These are phyloP conservation scores for Tychaedon coryphoeus DNA, from an alignment of 2,113 vertebrate genomes.

Conservation along the genomic window DNA sequence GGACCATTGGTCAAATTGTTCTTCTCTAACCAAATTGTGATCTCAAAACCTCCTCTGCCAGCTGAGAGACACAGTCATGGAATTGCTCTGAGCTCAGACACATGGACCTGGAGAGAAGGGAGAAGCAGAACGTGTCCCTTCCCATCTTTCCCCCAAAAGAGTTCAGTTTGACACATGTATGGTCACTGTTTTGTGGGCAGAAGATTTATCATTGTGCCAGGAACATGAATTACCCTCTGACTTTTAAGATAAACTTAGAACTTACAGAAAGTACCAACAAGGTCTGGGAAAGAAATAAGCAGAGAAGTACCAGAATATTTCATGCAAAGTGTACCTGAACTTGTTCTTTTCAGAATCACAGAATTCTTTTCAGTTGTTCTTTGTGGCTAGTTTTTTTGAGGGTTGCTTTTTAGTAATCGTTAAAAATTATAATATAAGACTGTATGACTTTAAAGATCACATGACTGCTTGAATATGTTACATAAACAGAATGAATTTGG, in stretches of 20 bases:
- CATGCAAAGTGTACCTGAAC: background rate
- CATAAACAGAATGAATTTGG: background rate
- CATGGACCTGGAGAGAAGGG: background rate
- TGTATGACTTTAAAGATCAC: background rate
- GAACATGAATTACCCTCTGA: background rate
- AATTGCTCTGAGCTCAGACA: background rate
- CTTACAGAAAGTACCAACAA: background rate
- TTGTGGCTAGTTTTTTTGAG: background rate
- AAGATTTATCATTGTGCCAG: background rate
- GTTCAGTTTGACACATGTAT: background rate
- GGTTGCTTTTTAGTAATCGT: rapidly evolving
- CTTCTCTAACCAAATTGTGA: background rate
- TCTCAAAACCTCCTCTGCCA: background rate
- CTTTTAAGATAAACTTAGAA: background rate
- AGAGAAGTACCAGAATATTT: background rate
- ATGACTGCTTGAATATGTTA: background rate
- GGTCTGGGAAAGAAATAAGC: background rate
- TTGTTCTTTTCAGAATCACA: background rate
- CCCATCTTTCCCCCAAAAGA: background rate
- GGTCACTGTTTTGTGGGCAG: background rate
- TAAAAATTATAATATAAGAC: background rate
- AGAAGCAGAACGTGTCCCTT: background rate
- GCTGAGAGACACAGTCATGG: background rate
- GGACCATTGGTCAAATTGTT: background rate
- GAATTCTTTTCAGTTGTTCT: background rate